A percentile compares a stretch with the other conserved stretches of the same genome.
Conservation (phyloP, 92 coral and sea anemone genomes). For the Epizoanthus illoricatus region DNA sequence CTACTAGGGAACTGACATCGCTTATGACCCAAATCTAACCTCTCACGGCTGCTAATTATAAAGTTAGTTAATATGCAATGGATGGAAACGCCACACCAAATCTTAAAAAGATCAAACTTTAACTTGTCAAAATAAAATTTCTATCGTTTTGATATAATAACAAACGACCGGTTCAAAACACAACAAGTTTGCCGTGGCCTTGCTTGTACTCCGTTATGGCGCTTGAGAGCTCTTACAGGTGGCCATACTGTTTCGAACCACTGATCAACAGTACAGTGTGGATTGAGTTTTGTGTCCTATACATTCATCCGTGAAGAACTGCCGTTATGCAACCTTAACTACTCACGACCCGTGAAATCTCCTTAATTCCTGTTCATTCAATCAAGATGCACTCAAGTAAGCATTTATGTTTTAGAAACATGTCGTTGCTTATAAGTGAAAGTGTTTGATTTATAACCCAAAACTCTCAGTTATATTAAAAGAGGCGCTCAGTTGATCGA, state of each 20-base stretch:
- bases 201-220: not conserved
- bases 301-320: not conserved
- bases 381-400: slow-evolving; percentile 35
- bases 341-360: slow-evolving; percentile 9
- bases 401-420: not conserved
- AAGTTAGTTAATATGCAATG: not conserved
- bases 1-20: not conserved
- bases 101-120: not conserved
- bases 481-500: too few relatives aligned
- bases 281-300: not conserved
- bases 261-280: not conserved
- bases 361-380: not conserved
- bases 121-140: not conserved
- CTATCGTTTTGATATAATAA: not conserved
- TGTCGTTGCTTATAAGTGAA: not conserved
- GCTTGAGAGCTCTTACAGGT: slow-evolving; percentile 9
- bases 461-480: too few relatives aligned
- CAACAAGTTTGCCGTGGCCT: not conserved
- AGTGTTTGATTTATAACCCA: not conserved
- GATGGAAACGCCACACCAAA: not conserved
- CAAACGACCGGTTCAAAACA: not conserved
- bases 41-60: not conserved
- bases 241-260: not conserved
- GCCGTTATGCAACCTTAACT: slow-evolving; percentile 19
- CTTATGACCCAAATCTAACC: not conserved